phyloP scores from a whole-genome alignment of 1,140 invertebrate genomes.

The Trinorchestia longiramus region DNA sequence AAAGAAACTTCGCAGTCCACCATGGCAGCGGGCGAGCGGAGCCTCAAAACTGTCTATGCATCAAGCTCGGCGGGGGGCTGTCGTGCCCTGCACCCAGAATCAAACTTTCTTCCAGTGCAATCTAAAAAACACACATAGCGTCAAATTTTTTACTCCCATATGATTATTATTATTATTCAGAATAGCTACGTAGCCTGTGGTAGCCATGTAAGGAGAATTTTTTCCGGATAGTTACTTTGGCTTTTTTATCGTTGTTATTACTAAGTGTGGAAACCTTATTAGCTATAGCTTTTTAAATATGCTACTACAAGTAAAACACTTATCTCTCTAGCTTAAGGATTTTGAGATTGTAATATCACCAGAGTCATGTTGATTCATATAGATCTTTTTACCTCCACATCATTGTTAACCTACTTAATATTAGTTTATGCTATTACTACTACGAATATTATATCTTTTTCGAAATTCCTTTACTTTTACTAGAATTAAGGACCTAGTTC shows the following conservation, averaged over 20 bases:
- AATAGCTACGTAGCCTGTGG: not conserved
- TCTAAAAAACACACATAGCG: slow-evolving; percentile 48
- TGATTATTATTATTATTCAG: not conserved
- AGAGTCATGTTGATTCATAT: slow-evolving; percentile 44
- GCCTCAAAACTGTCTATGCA: not conserved
- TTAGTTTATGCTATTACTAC: not conserved
- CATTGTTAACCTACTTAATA: slow-evolving; percentile 52
- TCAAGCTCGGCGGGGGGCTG: not conserved
- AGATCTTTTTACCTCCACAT: slow-evolving; percentile 51
- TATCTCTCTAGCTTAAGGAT: slow-evolving; percentile 28
- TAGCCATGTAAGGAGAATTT: slow-evolving; percentile 23
- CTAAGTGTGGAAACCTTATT: slow-evolving; percentile 47
- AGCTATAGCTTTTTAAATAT: slow-evolving; percentile 32
- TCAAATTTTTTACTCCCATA: slow-evolving; percentile 47
- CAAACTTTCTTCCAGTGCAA: slow-evolving; percentile 49
- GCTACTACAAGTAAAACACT: slow-evolving; percentile 44
- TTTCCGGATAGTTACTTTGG: not conserved
- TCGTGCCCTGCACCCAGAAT: not conserved
- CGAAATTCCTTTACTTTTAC: slow-evolving; percentile 20
- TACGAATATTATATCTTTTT: slow-evolving; percentile 26
- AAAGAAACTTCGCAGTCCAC: not conserved
- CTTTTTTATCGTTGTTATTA: slow-evolving; percentile 45
- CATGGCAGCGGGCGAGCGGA: not conserved
- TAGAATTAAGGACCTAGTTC: slow-evolving; percentile 11
- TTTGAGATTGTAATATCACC: not conserved